A percentile compares a stretch with the other conserved stretches of the same genome.
Evolutionary conservation across 2,888 invertebrate species (phyloP).

Genomic region (Ganaspis brasiliensis): DNA sequence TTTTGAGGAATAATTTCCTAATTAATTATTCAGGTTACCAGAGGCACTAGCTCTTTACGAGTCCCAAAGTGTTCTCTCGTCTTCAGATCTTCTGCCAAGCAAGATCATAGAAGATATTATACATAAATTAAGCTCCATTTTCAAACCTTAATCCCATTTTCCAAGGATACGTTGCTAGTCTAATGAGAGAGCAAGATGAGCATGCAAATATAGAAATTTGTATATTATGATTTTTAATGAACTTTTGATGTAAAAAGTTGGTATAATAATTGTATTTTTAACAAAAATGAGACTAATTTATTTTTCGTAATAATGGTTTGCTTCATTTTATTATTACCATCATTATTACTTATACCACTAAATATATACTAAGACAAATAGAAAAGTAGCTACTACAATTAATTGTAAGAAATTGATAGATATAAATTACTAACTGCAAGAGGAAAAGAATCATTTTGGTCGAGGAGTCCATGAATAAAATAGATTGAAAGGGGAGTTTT

Average conservation of each 20-base stretch:
- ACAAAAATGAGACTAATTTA: too few relatives aligned
- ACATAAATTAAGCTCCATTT: slow-evolving; percentile 13
- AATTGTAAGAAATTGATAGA: background rate
- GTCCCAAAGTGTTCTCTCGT: slow-evolving; percentile 6
- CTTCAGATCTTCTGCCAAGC: background rate
- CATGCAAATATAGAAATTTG: background rate
- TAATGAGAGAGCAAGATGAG: background rate
- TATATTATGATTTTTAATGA: background rate
- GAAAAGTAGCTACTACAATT: background rate
- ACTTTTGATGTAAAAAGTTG: too few relatives aligned
- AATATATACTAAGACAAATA: too few relatives aligned
- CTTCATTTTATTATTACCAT: too few relatives aligned
- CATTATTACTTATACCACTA: too few relatives aligned
- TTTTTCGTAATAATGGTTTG: too few relatives aligned
- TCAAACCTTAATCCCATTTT: slow-evolving; percentile 25
- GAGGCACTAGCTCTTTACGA: slow-evolving; percentile 13
- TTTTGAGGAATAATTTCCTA: background rate
- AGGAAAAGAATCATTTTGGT: background rate
- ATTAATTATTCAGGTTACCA: slow-evolving; percentile 7
- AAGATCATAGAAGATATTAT: slow-evolving; percentile 5
- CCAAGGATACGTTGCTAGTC: slow-evolving; percentile 8
- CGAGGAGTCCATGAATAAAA: background rate
- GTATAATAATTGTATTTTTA: too few relatives aligned
- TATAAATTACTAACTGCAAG: background rate
- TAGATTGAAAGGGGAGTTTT: background rate